Conservation (phyloP, 1,140 invertebrate genomes). For the Musca domestica region DNA sequence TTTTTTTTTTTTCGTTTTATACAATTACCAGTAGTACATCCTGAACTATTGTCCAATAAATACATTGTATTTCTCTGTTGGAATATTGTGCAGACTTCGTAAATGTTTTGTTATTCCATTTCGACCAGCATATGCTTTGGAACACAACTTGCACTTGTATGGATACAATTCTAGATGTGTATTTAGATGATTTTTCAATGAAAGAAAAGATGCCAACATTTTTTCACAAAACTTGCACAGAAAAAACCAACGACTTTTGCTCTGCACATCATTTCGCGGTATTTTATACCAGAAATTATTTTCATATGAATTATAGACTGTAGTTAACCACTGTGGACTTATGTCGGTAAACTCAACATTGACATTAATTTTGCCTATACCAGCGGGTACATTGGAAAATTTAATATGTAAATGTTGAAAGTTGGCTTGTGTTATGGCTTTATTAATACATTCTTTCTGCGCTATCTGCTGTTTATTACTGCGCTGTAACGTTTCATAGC, state of each 20-base stretch:
- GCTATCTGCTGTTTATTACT: no score
- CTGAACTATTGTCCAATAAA: no score
- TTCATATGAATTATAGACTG: slow-evolving; percentile 14
- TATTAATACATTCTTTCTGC: no score
- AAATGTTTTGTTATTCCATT: neutral
- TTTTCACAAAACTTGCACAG: slow-evolving; percentile 11
- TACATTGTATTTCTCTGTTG: no score
- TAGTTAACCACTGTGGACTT: slow-evolving; percentile 5
- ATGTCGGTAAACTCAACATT: slow-evolving; percentile 10
- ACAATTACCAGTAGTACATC: no score
- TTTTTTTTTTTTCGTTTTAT: no score
- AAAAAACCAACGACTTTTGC: slow-evolving; percentile 3
- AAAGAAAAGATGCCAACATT: neutral
- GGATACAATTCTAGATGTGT: slow-evolving; percentile 16
- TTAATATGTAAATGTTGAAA: no score
- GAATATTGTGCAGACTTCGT: neutral
- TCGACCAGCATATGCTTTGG: slow-evolving; percentile 7
- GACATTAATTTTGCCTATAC: slow-evolving; percentile 9
- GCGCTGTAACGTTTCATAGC: no score
- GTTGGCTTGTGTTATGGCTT: no score
- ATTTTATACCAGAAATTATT: slow-evolving; percentile 14
- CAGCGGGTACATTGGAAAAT: neutral
- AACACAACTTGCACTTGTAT: neutral
- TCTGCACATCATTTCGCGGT: neutral
- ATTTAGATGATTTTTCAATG: slow-evolving; percentile 20